phyloP scores from a whole-genome alignment of 2,888 invertebrate species.

The Caenorhabditis sp. region DNA sequence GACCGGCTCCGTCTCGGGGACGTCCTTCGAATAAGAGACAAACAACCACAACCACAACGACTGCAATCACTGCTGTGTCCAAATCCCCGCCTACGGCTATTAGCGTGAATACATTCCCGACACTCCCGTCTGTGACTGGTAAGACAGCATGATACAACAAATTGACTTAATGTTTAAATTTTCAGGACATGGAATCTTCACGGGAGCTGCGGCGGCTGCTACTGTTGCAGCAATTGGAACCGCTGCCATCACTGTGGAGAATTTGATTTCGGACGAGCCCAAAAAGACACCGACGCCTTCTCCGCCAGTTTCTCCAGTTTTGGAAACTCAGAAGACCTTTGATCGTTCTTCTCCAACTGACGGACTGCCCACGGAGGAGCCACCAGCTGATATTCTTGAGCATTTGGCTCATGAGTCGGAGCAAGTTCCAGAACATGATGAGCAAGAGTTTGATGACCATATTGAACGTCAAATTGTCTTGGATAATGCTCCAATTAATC shows the following conservation, averaged over 20 bases:
- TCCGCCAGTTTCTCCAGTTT: slow-evolving; percentile 32
- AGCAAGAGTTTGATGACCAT: slow-evolving; percentile 11
- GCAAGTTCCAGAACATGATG: slow-evolving; percentile 7
- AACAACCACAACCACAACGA: slow-evolving; percentile 56
- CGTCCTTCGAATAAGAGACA: slow-evolving; percentile 56
- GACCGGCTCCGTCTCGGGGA: slow-evolving; percentile 54
- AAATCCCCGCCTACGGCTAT: slow-evolving; percentile 31
- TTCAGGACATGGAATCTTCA: slow-evolving; percentile 41
- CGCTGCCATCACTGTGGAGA: slow-evolving; percentile 24
- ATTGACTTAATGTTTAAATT: not conserved
- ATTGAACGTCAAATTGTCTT: slow-evolving; percentile 21
- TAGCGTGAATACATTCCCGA: slow-evolving; percentile 29
- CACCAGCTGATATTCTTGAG: slow-evolving; percentile 8
- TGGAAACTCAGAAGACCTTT: slow-evolving; percentile 32
- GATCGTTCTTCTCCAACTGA: slow-evolving; percentile 21
- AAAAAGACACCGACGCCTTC: slow-evolving; percentile 2
- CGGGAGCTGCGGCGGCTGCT: slow-evolving; percentile 50
- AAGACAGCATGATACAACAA: not conserved
- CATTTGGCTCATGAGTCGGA: slow-evolving; percentile 20
- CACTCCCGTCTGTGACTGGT: slow-evolving; percentile 33
- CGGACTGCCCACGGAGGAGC: not conserved
- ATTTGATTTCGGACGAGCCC: not conserved
- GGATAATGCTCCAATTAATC: slow-evolving; percentile 6
- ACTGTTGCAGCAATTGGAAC: slow-evolving; percentile 50
- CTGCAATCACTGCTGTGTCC: slow-evolving; percentile 30